Percentiles rank a stretch among this genome's conserved stretches.
Conservation (phyloP, 2,113 vertebrate genomes). For the Recurvirostra avosetta region DNA sequence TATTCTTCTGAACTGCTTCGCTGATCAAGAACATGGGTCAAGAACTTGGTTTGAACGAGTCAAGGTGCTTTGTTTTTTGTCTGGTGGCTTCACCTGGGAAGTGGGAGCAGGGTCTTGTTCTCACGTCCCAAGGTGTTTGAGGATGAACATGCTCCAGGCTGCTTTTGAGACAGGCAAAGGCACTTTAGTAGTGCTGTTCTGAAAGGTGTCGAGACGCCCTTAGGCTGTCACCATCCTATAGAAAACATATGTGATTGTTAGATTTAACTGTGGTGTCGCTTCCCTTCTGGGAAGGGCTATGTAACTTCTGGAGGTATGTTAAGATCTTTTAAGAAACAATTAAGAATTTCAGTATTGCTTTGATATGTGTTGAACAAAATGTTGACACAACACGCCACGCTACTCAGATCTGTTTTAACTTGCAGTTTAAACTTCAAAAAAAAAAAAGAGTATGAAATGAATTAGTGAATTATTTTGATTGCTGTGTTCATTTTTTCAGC, state of each 20-base stretch:
- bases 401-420: background rate
- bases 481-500: slow-evolving; percentile 18
- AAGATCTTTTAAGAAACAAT: background rate
- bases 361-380: background rate
- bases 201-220: background rate
- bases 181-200: background rate
- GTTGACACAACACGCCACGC: background rate
- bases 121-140: accelerated
- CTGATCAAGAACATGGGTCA: background rate
- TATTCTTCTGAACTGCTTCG: background rate
- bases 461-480: slow-evolving; percentile 52
- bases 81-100: background rate
- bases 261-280: accelerated
- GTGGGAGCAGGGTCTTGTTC: background rate
- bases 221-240: background rate
- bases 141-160: accelerated
- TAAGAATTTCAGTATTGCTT: background rate
- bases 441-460: background rate
- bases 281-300: background rate
- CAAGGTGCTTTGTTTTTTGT: accelerated
- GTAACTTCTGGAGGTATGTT: background rate
- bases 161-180: background rate
- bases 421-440: background rate
- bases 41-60: background rate
- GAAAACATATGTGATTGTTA: accelerated